A percentile compares a stretch with the other conserved stretches of the same genome.
Evolutionary conservation across 2,888 invertebrate species (phyloP).

Genomic region (Andricus quercusramuli): DNA sequence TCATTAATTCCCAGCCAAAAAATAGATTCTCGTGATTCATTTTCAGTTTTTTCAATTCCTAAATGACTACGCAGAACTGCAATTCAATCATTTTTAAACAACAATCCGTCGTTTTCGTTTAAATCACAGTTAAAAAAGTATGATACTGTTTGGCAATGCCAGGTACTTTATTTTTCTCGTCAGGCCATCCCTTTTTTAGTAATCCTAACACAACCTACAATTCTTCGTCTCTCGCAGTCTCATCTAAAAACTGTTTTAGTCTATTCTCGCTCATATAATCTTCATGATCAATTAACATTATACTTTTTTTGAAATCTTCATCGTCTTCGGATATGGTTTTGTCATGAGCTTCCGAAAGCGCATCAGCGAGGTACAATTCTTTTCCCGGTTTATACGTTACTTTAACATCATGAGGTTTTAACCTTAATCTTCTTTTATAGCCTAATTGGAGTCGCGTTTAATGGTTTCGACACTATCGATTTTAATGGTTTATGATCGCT

Average conservation of each 20-base stretch:
- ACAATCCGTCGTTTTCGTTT: slow-evolving; percentile 45
- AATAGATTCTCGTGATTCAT: too few species aligned
- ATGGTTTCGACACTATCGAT: slow-evolving; percentile 49
- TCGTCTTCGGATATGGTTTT: too few species aligned
- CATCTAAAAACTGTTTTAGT: too few species aligned
- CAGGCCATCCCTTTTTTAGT: too few species aligned
- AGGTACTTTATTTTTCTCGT: too few species aligned
- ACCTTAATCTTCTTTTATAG: slow-evolving; percentile 48
- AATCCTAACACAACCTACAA: too few species aligned
- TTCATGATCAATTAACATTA: too few species aligned
- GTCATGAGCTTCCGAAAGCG: slow-evolving; percentile 42
- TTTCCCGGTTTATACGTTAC: slow-evolving; percentile 49
- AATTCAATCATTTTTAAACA: slow-evolving; percentile 49
- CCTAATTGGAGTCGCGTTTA: slow-evolving; percentile 45
- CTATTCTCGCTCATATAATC: slow-evolving; percentile 12
- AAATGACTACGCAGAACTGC: slow-evolving; percentile 43
- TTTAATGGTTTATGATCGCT: slow-evolving; percentile 56
- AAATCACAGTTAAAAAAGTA: slow-evolving; percentile 45
- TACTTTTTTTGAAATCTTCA: too few species aligned
- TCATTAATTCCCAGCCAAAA: too few species aligned
- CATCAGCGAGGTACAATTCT: slow-evolving; percentile 53
- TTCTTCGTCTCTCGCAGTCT: too few species aligned
- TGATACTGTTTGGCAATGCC: too few species aligned
- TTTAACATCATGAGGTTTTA: slow-evolving; percentile 49
- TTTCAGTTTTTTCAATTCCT: too few species aligned